Evolutionary conservation across 2,113 vertebrate species (phyloP), one percentile per base, ranked within the genome.

Genomic region (Pseudopipra pipra): DNA sequence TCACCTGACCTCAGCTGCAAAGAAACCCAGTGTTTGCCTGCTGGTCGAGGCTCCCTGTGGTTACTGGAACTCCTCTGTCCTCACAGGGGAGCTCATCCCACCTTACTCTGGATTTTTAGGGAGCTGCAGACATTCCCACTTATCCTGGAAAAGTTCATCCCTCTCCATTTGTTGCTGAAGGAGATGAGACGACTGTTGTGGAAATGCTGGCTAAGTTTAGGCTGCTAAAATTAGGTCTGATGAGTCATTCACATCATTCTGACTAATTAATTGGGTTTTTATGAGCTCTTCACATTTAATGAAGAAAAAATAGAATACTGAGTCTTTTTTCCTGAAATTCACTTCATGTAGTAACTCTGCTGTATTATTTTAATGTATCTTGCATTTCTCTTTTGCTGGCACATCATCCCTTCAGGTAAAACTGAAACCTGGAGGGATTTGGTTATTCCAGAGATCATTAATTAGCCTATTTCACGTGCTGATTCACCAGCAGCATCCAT

Each of bases 161-260:
- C 30, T 67, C 75, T 55, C 86, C 66, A 5, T 74, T 89, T 43
- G 16, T 12, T 55, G 52, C 37, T 67, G 83, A 67, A 74, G 65
- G 86, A 71, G 80, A 84, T 85, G 85, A 72, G 74, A 68, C 9
- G 35, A 28, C 68, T 59, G 51, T 71, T 18, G 65, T 86, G 93
- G 86, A 86, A 96, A 84, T n/a, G 76, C 89, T 93, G 88, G 55
- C 90, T 90, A 52, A 92, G 27, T 84, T 84, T 11, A 84, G 86
- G 56, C 86, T 61, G 91, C 89, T 95, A 95, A 96, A 96, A 96
- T 96, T 92, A 92, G 76, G 19, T 82, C 93, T 95, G 95, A 96
- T 66, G 73, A 95, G 84, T 93, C 84, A 89, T 10, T 92, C 91
- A 19, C 93, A 95, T 95, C 93, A 87, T 33, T 49, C 93, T 96